Base-by-base conservation (phyloP, 2,113 vertebrate species). In the Hyperopisus bebe region DNA sequence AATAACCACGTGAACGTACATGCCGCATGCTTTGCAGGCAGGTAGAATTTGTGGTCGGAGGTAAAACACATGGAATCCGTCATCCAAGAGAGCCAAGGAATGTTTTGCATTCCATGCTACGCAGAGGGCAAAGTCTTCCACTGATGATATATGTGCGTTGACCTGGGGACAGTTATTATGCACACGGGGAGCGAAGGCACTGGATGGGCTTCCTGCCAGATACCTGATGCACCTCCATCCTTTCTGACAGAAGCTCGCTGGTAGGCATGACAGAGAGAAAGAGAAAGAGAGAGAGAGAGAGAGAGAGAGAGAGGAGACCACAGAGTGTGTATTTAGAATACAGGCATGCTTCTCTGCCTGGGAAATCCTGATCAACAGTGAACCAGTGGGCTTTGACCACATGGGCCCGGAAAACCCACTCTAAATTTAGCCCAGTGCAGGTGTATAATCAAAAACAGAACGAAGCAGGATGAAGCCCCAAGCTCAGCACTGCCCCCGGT, bases 251-350 rank as follows among this genome's bases (percentile, higher is more conserved):
- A 51, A 82, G 85, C 31, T 74, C 11, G 51, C 48, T 47, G 13
- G 74, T 13, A 31, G 70, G 70, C 70, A 35, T 8, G 70, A 1
- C 27, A 5, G 8, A 39, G 11, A 39, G 70, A 31, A 0, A 31
- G 70, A n/a, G 66, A 74, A 11, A 11, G 15, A 46, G 86, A 53
- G 5, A 50, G 90, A 48, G 87, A 90, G 82, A 90, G 70, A 31
- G 6, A 66, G n/a, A 13, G 58, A 62, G 58, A 21, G n/a, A 42
- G 85, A 50, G n/a, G n/a, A n/a, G 0, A 50, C 55, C 87, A 89
- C 90, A 86, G 90, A 27, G 88, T 53, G 44, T 42, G 77, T 46
- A 88, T 89, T 89, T 90, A 90, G 83, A 90, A 42, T 48, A 53
- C 90, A 27, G 46, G 19, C 53, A 17, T 48, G 86, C 51, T 90